Conservation (phyloP, 2,113 vertebrate genomes). For the Smithornis capensis region DNA sequence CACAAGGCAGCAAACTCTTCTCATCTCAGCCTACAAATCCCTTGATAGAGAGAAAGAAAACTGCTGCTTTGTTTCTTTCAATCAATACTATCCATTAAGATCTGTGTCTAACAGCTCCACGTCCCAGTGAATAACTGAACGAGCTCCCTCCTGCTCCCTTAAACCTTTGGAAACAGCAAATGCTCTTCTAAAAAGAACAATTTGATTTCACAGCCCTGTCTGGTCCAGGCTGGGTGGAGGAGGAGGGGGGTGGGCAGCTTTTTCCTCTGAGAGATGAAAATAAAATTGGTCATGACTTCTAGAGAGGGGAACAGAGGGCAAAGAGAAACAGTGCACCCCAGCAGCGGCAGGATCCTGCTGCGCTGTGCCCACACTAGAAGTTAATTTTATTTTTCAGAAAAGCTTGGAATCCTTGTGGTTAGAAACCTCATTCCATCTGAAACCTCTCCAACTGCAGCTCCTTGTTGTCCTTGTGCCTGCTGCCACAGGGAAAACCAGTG, state of each 20-base stretch:
- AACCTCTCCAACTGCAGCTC: accelerated
- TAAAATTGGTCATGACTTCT: background rate
- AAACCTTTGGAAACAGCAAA: constrained; percentile 50
- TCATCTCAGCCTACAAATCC: constrained; percentile 39
- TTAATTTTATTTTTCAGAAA: background rate
- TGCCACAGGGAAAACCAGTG: background rate
- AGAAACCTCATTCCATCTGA: background rate
- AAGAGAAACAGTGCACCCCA: background rate
- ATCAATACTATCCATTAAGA: constrained; percentile 68
- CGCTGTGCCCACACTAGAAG: background rate
- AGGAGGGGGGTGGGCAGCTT: background rate
- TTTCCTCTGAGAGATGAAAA: background rate
- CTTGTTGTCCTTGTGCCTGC: background rate
- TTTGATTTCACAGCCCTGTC: background rate
- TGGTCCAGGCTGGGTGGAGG: background rate
- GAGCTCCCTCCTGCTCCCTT: constrained; percentile 50
- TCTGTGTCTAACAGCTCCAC: constrained; percentile 55
- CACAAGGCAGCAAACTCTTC: constrained; percentile 5
- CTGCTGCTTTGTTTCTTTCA: constrained; percentile 58
- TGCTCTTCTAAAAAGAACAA: constrained; percentile 39
- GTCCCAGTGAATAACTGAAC: constrained; percentile 35
- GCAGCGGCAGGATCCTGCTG: background rate
- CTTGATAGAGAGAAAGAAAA: constrained; percentile 20
- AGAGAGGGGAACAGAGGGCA: background rate
- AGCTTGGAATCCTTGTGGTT: background rate